phyloP scores from a whole-genome alignment of 2,113 vertebrate genomes.

The Marcusenius ussheri region DNA sequence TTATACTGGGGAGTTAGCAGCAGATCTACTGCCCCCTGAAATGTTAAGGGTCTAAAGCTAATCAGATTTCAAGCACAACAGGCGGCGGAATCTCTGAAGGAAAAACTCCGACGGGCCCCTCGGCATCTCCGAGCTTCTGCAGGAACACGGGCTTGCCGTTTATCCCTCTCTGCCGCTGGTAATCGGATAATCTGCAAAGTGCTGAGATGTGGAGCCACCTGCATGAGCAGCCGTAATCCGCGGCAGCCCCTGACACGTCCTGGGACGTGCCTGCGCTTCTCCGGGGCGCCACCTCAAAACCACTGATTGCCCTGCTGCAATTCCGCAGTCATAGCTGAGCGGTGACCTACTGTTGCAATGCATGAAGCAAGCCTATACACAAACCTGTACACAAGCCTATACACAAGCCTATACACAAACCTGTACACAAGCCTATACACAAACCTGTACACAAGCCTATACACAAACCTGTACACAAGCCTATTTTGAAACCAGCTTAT shows the following conservation, averaged over 20 bases:
- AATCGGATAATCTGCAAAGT: background rate
- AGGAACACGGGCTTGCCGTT: background rate
- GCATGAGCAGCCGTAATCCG: background rate
- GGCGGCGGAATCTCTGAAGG: background rate
- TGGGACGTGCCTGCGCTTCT: background rate
- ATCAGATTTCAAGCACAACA: background rate
- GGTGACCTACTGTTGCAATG: background rate
- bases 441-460: background rate
- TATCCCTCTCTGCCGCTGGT: background rate
- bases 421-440: background rate
- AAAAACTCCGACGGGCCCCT: background rate
- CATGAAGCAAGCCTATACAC: background rate
- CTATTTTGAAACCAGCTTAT: background rate
- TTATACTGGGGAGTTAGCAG: background rate
- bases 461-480: background rate
- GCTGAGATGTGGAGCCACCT: background rate
- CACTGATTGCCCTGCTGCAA: background rate
- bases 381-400: background rate
- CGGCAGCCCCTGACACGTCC: background rate
- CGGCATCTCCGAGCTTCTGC: background rate
- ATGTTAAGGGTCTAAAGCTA: background rate
- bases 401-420: background rate
- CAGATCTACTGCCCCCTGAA: background rate
- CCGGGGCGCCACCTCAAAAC: background rate
- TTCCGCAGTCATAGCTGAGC: background rate